Percentiles rank a stretch among this genome's conserved stretches.
Evolutionary conservation across 1,140 invertebrate genomes (phyloP).

Genomic region (Apolygus lucorum): DNA sequence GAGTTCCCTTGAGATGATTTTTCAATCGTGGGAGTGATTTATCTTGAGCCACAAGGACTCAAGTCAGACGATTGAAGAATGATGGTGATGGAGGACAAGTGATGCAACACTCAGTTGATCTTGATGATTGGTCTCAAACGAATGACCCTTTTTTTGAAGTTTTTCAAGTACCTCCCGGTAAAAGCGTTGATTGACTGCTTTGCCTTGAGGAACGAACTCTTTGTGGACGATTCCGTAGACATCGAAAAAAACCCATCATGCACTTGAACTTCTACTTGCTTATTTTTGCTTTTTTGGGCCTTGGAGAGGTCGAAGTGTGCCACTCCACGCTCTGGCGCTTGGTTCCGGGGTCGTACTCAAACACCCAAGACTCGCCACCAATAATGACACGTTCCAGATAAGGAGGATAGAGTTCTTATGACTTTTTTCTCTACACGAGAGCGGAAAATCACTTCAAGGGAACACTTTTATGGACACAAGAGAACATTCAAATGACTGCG

Average conservation of each 20-base stretch:
- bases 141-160: neutral
- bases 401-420: too few species aligned
- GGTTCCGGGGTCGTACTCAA: neutral
- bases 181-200: too few species aligned
- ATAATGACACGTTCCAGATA: too few species aligned
- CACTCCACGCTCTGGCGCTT: neutral
- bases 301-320: too few species aligned
- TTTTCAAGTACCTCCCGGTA: too few species aligned
- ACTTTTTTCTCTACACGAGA: too few species aligned
- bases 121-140: constrained; percentile 18
- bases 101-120: constrained; percentile 33
- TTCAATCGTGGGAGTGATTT: constrained; percentile 34
- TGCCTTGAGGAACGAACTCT: neutral
- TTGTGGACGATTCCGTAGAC: neutral
- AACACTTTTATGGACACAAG: too few species aligned
- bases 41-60: neutral
- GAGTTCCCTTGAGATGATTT: constrained; percentile 31
- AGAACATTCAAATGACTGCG: too few species aligned
- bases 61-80: neutral
- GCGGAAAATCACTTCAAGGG: too few species aligned
- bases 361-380: too few species aligned
- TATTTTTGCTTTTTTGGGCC: too few species aligned
- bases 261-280: neutral
- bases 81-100: constrained; percentile 3
- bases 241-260: neutral